Base-by-base conservation (phyloP, 2,888 invertebrate genomes). In the Ormyrus nitidulus region DNA sequence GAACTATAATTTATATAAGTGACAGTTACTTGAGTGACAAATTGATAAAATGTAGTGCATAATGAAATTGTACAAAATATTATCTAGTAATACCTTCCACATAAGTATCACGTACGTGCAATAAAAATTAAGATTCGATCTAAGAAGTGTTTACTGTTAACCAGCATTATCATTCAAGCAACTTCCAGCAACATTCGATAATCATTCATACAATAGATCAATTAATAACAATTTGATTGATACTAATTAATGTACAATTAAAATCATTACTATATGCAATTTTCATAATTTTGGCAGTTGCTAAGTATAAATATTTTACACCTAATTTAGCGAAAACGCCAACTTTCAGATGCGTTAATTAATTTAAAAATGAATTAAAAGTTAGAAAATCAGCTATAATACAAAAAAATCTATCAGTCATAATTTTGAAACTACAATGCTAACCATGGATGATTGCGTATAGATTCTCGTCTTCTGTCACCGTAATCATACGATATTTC, bases 401-500 rank as follows among this genome's bases (percentile, higher is more conserved):
- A 78, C 80, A 80, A 72, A 66, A 71, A 81, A 70, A 78, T 66
- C 77, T 75, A 78, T 70, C 77, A 81, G 78, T 81, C 70, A 58
- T 62, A 59, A 71, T 79, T 69, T 76, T 56, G 44, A 59, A 74
- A 69, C 75, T 82, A 80, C 53, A 72, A 61, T 19, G 96, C 96
- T 84, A 99, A 93, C 99, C 99, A 99, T 46, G 99, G 99, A 92
- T 99, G 98, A 90, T 97, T 94, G 84, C 94, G 93, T 83, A 99
- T 92, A 53, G 98, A 95, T 89, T 96, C 96, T 90, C 96, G 96
- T 84, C 97, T 97, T 77, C 99, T 93, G 92, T 99, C 99, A 0
- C 99, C 99, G 90, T 99, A 99, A 92, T 99, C 99, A 91, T 99
- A 99, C 19, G 96, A 94, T 80, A 99, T 92, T 91, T 99, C 99